phyloP scores from a whole-genome alignment of 2,797 vertebrate species.

The Bradypodion ventrale region DNA sequence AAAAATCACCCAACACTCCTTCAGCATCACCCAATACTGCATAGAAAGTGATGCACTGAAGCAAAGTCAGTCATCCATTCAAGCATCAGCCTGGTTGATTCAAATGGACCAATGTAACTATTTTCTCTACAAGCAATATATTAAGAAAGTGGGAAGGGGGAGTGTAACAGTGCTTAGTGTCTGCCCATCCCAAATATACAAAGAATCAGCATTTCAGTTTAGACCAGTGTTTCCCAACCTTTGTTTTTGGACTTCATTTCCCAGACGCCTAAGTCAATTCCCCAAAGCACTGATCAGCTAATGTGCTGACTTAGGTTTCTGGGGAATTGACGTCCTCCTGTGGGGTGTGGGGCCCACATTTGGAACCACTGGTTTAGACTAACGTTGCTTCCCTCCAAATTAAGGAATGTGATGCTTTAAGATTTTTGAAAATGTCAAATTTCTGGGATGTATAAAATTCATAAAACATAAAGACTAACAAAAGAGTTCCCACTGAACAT shows the following conservation, averaged over 20 bases:
- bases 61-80: neutral
- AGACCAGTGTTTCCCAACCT: too few species aligned
- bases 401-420: neutral
- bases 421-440: neutral
- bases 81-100: neutral
- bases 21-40: neutral
- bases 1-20: too few species aligned
- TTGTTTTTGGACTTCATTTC: too few species aligned
- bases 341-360: too few species aligned
- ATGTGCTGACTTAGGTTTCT: too few species aligned
- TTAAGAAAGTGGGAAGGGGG: constrained; percentile 1
- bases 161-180: constrained; percentile 1
- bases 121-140: constrained; percentile 14
- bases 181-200: constrained; percentile 3
- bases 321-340: too few species aligned
- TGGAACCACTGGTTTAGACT: too few species aligned
- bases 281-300: too few species aligned
- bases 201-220: neutral
- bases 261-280: too few species aligned
- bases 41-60: neutral
- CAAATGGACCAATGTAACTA: constrained; percentile 7
- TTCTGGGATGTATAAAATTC: neutral
- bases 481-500: neutral
- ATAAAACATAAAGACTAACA: neutral
- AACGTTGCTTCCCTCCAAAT: neutral